Percentiles rank a stretch among this genome's conserved stretches.
These are phyloP conservation scores for Stichopus chloronotus DNA, from an alignment of 35 echinoderm and acorn worm genomes.

Conservation along the genomic window DNA sequence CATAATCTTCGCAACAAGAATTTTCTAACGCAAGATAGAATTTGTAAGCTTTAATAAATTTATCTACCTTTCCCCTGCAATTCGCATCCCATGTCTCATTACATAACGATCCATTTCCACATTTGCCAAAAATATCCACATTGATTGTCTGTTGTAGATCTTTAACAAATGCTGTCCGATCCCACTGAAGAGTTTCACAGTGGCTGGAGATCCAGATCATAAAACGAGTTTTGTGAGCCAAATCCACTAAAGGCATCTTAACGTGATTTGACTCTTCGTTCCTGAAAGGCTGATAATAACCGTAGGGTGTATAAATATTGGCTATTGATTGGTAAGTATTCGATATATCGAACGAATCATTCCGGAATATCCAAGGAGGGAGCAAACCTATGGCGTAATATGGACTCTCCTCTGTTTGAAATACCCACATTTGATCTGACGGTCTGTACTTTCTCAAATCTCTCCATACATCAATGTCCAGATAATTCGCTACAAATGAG, in stretches of 20 bases:
- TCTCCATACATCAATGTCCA: constrained; percentile 32
- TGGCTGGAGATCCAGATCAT: constrained; percentile 60
- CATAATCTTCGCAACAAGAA: constrained; percentile 63
- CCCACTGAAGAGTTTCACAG: constrained; percentile 53
- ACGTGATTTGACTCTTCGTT: constrained; percentile 13
- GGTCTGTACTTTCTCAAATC: constrained; percentile 10
- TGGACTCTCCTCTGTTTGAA: constrained; percentile 37
- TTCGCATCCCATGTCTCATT: neutral
- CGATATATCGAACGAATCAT: constrained; percentile 35
- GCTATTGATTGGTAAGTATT: constrained; percentile 26
- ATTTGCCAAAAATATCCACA: constrained; percentile 52
- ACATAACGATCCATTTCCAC: constrained; percentile 38
- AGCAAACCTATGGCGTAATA: neutral
- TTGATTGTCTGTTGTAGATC: constrained; percentile 46
- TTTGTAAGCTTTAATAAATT: constrained; percentile 56
- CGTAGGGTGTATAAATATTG: constrained; percentile 32
- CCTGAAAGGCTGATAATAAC: constrained; percentile 5
- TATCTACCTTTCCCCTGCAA: neutral
- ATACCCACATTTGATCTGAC: constrained; percentile 44
- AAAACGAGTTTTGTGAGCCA: constrained; percentile 31
- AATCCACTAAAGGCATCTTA: neutral
- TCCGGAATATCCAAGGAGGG: neutral
- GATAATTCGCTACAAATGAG: neutral
- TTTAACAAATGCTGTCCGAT: constrained; percentile 57
- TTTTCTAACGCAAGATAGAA: constrained; percentile 79